A percentile compares a stretch with the other conserved stretches of the same genome.
These are phyloP conservation scores for Musca domestica DNA, from an alignment of 1,140 invertebrate species.

Conservation along the genomic window DNA sequence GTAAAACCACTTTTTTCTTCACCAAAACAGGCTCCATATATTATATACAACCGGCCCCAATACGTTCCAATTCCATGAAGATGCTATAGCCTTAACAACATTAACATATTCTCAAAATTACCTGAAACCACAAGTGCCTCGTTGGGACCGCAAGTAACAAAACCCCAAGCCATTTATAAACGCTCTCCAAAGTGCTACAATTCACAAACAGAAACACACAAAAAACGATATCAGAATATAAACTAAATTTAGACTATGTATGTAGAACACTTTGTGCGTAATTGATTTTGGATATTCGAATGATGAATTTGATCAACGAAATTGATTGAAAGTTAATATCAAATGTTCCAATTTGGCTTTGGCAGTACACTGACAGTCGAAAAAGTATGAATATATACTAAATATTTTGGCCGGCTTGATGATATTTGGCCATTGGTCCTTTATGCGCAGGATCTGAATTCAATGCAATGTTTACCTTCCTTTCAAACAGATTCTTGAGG, in stretches of 20 bases:
- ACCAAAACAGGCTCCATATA: too few relatives aligned
- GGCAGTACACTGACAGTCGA: not conserved
- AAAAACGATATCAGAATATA: not conserved
- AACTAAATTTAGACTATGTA: not conserved
- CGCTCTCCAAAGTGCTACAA: not conserved
- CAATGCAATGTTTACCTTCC: constrained; percentile 4
- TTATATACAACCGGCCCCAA: too few relatives aligned
- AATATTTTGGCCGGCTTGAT: constrained; percentile 19
- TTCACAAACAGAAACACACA: too few relatives aligned
- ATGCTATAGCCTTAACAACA: not conserved
- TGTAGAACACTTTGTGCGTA: not conserved
- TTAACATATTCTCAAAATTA: constrained; percentile 44
- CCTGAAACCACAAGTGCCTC: constrained; percentile 96
- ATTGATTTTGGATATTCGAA: not conserved
- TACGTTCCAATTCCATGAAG: too few relatives aligned
- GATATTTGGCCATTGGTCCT: not conserved
- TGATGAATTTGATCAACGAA: not conserved
- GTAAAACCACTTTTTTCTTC: too few relatives aligned
- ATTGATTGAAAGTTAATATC: not conserved
- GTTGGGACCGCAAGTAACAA: constrained; percentile 96
- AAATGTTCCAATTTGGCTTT: not conserved
- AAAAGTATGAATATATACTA: constrained; percentile 11
- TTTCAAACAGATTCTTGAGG: not conserved
- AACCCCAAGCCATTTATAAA: constrained; percentile 79
- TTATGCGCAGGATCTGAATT: not conserved